Evolutionary conservation across 2,113 vertebrate genomes (phyloP).

Genomic region (Aphelocoma coerulescens): DNA sequence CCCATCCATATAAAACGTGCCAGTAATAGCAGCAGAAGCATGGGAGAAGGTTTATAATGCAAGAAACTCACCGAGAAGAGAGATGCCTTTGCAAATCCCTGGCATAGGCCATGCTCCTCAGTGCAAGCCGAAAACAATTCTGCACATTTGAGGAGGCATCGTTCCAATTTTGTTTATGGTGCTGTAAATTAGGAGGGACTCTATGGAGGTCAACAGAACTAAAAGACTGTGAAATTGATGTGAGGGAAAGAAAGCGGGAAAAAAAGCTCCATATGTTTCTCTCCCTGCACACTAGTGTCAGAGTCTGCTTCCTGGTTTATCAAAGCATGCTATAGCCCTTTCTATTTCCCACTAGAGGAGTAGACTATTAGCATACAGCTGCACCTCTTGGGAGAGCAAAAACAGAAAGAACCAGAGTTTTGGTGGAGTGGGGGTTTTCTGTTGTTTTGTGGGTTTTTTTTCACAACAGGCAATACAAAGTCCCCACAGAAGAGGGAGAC

Average conservation of each 20-base stretch:
- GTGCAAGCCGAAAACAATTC: background rate
- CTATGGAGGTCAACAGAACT: background rate
- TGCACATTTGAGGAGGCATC: background rate
- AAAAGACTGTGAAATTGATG: constrained; percentile 37
- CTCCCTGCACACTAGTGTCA: background rate
- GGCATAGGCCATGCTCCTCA: accelerated
- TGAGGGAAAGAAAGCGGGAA: background rate
- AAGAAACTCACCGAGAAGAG: background rate
- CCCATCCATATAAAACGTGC: background rate
- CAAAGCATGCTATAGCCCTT: background rate
- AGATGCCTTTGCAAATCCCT: background rate
- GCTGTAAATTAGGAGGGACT: background rate
- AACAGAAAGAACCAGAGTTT: background rate
- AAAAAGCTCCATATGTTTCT: background rate
- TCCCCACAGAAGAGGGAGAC: background rate
- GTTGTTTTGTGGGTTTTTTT: background rate
- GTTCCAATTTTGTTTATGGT: background rate
- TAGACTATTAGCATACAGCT: constrained; percentile 58
- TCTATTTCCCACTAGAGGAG: background rate
- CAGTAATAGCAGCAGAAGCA: background rate
- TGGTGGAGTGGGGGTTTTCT: background rate
- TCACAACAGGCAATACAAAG: background rate
- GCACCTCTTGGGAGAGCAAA: background rate
- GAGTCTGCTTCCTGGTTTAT: background rate
- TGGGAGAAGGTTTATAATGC: background rate